Base-by-base conservation (phyloP, 2,888 invertebrate genomes). In the Salticus scenicus region DNA sequence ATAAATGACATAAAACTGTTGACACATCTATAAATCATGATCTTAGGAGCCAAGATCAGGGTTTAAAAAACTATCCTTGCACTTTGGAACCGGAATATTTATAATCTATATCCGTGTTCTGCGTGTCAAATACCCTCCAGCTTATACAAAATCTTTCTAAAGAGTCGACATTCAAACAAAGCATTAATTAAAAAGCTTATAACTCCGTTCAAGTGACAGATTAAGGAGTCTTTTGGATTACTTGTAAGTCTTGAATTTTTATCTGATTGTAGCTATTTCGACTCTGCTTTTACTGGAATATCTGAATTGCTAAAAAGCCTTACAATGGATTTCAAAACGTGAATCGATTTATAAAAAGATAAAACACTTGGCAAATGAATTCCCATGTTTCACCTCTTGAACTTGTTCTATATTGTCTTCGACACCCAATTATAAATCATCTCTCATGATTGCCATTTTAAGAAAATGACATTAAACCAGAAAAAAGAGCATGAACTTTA, bases 1-100 rank as follows among this genome's bases (percentile, higher is more conserved):
- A 86, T 80, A 86, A 86, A 86, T 33, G 86, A 86, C 86, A 72
- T 27, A 67, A 80, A 80, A 71, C 75, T 76, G 86, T 80, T 80
- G 86, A 64, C 76, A 76, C 69, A 51, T 75, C 67, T 67, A 86
- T 86, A 86, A 86, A 86, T 86, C 86, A 86, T 75, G 66, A 57
- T 86, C 80, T 86, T 80, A 86, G 72, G 69, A 78, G 41, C 67
- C 37, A 27, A 71, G 82, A 17, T 17, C 24, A 24, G 7, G 14
- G 28, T 37, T 76, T 69, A 75, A 82, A 64, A 69, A 64, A 33
- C 57, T 31, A 33, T 75, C 33, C 57, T 57, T 30, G 70, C 64
- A 64, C 42, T 70, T 63, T 63, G 31, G 47, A 70, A 75, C 75
- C 66, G 51, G 82, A 83, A 76, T 83, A 83, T 83, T 83, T 83